Evolutionary conservation across 2,113 vertebrate genomes (phyloP).

Genomic region (Propithecus coquereli): DNA sequence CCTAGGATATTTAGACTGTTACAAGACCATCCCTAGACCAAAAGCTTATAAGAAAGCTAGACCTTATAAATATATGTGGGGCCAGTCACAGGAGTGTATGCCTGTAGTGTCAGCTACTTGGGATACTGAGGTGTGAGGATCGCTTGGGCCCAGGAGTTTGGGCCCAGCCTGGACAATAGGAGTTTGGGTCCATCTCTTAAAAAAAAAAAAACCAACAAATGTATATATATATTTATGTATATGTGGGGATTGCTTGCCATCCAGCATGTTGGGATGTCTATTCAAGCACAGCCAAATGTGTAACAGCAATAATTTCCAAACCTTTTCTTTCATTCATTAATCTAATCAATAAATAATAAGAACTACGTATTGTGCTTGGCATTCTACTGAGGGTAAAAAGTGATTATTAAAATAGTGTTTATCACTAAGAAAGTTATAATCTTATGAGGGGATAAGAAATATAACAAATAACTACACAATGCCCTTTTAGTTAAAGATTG

Average conservation of each 20-base stretch:
- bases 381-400: not conserved
- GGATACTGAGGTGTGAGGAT: not conserved
- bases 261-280: not conserved
- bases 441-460: not conserved
- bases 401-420: not conserved
- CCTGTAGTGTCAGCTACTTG: no score
- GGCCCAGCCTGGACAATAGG: not conserved
- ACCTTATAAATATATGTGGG: not conserved
- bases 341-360: constrained; percentile 13
- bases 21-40: not conserved
- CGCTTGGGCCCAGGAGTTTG: not conserved
- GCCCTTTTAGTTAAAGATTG: not conserved
- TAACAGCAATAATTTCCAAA: not conserved
- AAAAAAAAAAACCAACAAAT: not conserved
- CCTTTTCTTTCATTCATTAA: constrained; percentile 2
- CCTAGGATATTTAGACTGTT: not conserved
- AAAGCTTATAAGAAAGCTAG: constrained; percentile 11
- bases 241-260: not conserved
- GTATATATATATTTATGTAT: not conserved
- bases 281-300: not conserved
- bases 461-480: not conserved
- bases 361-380: not conserved
- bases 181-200: not conserved
- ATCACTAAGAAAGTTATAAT: not conserved
- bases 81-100: not conserved